Base-by-base conservation (phyloP, 35 echinoderm and acorn worm species). In the Acanthaster planci region DNA sequence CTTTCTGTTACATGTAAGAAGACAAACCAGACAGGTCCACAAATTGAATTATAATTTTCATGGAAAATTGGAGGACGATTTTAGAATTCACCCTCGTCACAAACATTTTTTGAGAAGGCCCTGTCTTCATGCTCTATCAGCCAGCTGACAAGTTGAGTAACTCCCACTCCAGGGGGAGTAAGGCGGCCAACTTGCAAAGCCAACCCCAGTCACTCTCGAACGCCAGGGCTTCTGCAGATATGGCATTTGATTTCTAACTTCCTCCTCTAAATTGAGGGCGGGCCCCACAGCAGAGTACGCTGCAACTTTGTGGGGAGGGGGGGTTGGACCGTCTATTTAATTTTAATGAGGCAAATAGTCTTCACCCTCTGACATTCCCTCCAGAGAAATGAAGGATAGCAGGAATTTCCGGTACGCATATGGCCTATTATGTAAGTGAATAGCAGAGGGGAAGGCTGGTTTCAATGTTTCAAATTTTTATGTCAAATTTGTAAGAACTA, bases 241-340 rank as follows among this genome's bases (percentile, higher is more conserved):
- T 34, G 34, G 64, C 18, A 10, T 72, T 34, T 72, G 64, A 72
- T 72, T 72, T 72, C 64, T 29, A 72, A 72, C 64, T 72, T 72
- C 64, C 64, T 72, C 26, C 64, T 27, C 21, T 72, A 72, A 72
- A 72, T 47, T 72, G 64, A 72, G 64, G 64, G 64, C 30, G 64
- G 64, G 64, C 8, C 64, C 64, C 10, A 14, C 26, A 34, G 64
- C 23, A 72, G 64, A 72, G 64, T 72, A 29, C 64, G 30, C 2
- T 72, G 22, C 64, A 72, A 72, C 64, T 72, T 72, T 34, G 22
- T 30, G 42, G 42, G 42, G 12, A 12, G 12, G 42, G 42, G 42
- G 42, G 42, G 42, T 6, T 6, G 42, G 42, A 12, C 12, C 4
- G 26, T 34, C 64, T 72, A 14, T 26, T 72, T 72, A 31, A 72